Evolutionary conservation across 1,140 invertebrate species (phyloP), one percentile per base, ranked within the genome.

Genomic region (Micrasema longulum): DNA sequence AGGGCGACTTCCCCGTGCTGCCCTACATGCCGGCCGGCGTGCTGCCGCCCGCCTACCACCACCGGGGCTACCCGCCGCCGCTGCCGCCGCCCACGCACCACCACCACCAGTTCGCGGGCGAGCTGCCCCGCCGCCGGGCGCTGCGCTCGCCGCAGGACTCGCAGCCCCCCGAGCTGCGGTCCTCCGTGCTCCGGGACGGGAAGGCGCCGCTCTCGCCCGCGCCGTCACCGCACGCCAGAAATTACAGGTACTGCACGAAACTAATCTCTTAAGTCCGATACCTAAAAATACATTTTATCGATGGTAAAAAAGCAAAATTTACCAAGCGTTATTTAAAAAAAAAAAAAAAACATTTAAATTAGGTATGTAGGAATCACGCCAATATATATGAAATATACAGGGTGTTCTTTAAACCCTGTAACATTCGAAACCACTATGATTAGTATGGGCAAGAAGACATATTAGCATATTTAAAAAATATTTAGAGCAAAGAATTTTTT

Each of bases 1-100:
- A 84, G 22, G 85, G 83, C 20, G 86, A 83, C 70, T 85, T 82
- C 71, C 85, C 84, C 36, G 87, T 85, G 84, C 82, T 75, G 85
- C 85, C 57, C 86, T 85, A 77, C 83, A 83, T 53, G 76, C 82
- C 79, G 77, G 82, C 87, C 71, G 79, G 78, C 10, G 76, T 83
- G 14, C 31, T 74, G 77, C 77, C 83, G 84, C 18, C 79, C 83
- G 20, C 85, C 86, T 57, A 85, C 84, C 72, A 83, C 84, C 9
- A 83, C 82, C 66, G 87, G 85, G 38, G 66, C 75, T 80, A 79
- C 87, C 87, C 79, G 82, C 79, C 73, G 87, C 82, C 80, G 55
- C 85, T 77, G 70, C 87, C 76, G 77, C 89, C 89, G 5, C 91
- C 91, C 66, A 87, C 91, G 36, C 80, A 91, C 57, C 71, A 71